A percentile compares a stretch with the other conserved stretches of the same genome.
Evolutionary conservation across 2,888 invertebrate species (phyloP).

Genomic region (Lutraria lutraria): DNA sequence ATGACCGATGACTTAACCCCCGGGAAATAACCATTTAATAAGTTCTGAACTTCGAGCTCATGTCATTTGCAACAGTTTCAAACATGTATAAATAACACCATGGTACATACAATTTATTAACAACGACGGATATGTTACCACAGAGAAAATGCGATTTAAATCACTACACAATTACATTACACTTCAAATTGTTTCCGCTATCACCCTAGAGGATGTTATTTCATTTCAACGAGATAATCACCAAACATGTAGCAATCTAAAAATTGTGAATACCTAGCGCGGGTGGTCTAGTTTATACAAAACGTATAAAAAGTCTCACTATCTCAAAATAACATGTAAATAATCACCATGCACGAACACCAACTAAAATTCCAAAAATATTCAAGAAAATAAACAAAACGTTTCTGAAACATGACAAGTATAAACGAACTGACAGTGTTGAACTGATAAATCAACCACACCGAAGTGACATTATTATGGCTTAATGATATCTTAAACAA

Average conservation of each 20-base stretch:
- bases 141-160: too few relatives aligned
- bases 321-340: not conserved
- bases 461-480: not conserved
- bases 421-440: not conserved
- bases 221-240: not conserved
- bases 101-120: too few relatives aligned
- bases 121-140: too few relatives aligned
- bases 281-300: not conserved
- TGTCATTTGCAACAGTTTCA: too few relatives aligned
- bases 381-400: not conserved
- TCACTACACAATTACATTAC: not conserved
- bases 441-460: not conserved
- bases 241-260: not conserved
- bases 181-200: not conserved
- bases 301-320: not conserved
- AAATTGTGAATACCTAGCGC: not conserved
- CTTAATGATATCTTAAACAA: too few relatives aligned
- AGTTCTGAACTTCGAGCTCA: too few relatives aligned
- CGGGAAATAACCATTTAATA: too few relatives aligned
- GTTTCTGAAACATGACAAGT: not conserved
- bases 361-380: not conserved
- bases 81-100: too few relatives aligned
- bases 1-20: too few relatives aligned
- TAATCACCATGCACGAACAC: not conserved
- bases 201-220: not conserved